These are phyloP conservation scores for Nipponacmea schrenckii DNA, from an alignment of 2,888 invertebrate genomes.

Conservation along the genomic window DNA sequence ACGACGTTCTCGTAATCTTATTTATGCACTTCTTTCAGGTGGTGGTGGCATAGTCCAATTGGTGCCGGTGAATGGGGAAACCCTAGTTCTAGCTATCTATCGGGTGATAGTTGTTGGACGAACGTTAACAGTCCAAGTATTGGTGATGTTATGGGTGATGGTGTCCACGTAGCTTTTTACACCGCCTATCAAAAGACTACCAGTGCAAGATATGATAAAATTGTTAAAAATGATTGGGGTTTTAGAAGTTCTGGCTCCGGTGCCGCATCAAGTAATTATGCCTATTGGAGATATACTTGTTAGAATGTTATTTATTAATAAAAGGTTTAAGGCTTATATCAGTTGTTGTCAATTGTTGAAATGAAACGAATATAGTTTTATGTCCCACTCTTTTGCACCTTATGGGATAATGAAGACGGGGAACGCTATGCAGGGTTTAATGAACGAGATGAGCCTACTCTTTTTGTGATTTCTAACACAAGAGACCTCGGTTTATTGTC, in stretches of 20 bases:
- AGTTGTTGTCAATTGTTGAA: no score
- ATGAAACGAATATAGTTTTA: no score
- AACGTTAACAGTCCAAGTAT: background rate
- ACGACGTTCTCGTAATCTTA: no score
- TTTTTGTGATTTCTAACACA: no score
- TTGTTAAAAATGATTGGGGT: slow-evolving; percentile 28
- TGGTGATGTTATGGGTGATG: slow-evolving; percentile 26
- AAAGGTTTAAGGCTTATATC: no score
- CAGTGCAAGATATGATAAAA: slow-evolving; percentile 14
- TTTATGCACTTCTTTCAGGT: no score
- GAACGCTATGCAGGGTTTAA: no score
- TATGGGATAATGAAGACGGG: no score
- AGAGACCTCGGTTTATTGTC: no score
- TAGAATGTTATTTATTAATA: background rate
- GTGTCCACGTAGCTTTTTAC: slow-evolving; percentile 26
- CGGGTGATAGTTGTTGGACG: slow-evolving; percentile 5
- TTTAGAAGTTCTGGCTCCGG: slow-evolving; percentile 2
- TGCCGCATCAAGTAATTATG: background rate
- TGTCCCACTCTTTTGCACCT: no score
- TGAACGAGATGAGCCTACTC: no score
- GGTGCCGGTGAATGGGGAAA: slow-evolving; percentile 32
- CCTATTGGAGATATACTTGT: slow-evolving; percentile 12
- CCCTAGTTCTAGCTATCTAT: slow-evolving; percentile 18
- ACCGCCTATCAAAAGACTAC: slow-evolving; percentile 17
- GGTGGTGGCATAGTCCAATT: slow-evolving; percentile 11